Evolutionary conservation across 2,888 invertebrate genomes (phyloP).

Genomic region (Oligia latruncula): DNA sequence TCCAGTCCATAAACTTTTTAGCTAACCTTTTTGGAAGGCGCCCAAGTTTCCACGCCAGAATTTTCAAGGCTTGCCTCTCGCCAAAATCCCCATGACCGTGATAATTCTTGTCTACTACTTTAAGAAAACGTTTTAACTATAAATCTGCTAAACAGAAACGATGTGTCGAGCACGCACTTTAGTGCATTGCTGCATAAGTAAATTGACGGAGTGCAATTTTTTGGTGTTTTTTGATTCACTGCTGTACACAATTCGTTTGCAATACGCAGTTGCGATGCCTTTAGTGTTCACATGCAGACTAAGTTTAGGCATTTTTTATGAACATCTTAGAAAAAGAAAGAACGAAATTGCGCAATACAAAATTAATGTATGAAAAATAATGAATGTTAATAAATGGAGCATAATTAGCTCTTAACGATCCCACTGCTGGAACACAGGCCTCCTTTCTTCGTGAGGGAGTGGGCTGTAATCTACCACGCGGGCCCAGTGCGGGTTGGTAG

Average conservation of each 20-base stretch:
- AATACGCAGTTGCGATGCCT: not conserved
- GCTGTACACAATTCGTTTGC: not conserved
- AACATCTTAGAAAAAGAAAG: not conserved
- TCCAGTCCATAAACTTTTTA: slow-evolving; percentile 46
- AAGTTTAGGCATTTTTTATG: not conserved
- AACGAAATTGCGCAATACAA: not conserved
- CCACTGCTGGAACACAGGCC: not conserved
- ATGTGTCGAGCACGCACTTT: not conserved
- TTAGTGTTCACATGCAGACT: not conserved
- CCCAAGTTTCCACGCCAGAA: slow-evolving; percentile 40
- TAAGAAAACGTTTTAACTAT: slow-evolving; percentile 15
- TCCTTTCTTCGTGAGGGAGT: not conserved
- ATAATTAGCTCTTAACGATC: not conserved
- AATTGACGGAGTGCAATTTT: not conserved
- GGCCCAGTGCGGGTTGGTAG: not conserved
- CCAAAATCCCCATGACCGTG: slow-evolving; percentile 23
- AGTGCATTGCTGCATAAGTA: not conserved
- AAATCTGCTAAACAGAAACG: not conserved
- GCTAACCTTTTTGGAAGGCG: slow-evolving; percentile 48
- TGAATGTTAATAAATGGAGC: not conserved
- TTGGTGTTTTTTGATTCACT: not conserved
- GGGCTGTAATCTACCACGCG: not conserved
- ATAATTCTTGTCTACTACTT: slow-evolving; percentile 23
- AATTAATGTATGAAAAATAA: no score
- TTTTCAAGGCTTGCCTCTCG: slow-evolving; percentile 44